A percentile compares a stretch with the other conserved stretches of the same genome.
phyloP scores from a whole-genome alignment of 2,797 vertebrate genomes.

The Acanthurus tractus region DNA sequence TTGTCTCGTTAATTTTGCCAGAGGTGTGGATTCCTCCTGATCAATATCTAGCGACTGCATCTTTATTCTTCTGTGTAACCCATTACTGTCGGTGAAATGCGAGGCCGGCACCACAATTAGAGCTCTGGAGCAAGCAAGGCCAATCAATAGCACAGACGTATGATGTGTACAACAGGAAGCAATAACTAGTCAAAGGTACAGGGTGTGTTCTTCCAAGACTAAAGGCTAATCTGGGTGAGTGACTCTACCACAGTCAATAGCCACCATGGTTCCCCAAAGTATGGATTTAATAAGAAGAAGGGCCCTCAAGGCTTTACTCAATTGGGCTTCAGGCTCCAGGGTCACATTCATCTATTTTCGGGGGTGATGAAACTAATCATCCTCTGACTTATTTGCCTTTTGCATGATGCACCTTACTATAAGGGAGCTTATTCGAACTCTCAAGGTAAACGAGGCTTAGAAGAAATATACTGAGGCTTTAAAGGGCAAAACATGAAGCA shows the following conservation, averaged over 20 bases:
- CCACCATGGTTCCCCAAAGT: conserved; percentile 44
- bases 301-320: conserved; percentile 43
- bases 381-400: conserved; percentile 43
- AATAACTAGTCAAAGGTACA: conserved; percentile 79
- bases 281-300: conserved; percentile 63
- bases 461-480: neutral
- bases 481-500: neutral
- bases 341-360: conserved; percentile 60
- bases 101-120: conserved; percentile 90
- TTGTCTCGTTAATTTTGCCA: conserved; percentile 97
- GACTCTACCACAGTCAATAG: conserved; percentile 65
- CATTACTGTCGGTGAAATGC: conserved; percentile 92
- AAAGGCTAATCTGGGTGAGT: conserved; percentile 81
- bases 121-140: conserved; percentile 91
- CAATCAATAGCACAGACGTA: conserved; percentile 86
- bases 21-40: conserved; percentile 91
- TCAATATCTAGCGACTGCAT: conserved; percentile 93
- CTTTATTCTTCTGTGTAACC: conserved; percentile 95
- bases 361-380: conserved; percentile 61
- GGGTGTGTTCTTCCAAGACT: conserved; percentile 75
- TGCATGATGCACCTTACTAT: neutral
- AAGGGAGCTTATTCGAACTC: conserved; percentile 1
- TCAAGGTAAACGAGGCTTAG: neutral
- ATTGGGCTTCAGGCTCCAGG: conserved; percentile 34
- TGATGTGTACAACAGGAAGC: conserved; percentile 81